Evolutionary conservation across 2,113 vertebrate genomes (phyloP).

Genomic region (human (Homo sapiens)): DNA sequence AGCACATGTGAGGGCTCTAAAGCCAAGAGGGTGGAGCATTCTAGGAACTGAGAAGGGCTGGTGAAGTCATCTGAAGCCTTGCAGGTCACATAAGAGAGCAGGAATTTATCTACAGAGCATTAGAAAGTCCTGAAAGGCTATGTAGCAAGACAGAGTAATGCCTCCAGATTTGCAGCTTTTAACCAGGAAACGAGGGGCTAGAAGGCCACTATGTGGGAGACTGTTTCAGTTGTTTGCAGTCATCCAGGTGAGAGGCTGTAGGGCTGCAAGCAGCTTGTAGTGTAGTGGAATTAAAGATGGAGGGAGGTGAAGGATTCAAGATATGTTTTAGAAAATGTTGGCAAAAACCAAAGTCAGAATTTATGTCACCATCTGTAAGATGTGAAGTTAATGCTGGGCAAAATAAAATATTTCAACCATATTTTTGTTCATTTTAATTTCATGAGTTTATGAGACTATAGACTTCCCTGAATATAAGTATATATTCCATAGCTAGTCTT

Average conservation of each 20-base stretch:
- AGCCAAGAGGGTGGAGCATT: background rate
- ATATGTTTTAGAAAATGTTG: background rate
- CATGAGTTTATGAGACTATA: background rate
- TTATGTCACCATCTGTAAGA: background rate
- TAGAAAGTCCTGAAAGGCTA: background rate
- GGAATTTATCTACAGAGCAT: background rate
- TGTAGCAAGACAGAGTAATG: background rate
- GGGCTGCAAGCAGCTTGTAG: background rate
- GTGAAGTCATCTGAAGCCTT: background rate
- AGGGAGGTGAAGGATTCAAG: background rate
- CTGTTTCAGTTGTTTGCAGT: fast-evolving
- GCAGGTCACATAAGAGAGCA: background rate
- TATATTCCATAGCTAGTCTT: background rate
- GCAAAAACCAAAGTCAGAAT: background rate
- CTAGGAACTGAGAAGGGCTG: background rate
- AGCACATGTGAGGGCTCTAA: background rate
- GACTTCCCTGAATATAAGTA: background rate
- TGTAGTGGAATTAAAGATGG: background rate
- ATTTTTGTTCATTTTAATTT: background rate
- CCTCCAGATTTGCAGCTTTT: background rate
- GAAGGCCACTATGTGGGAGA: background rate
- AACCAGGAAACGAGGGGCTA: no score
- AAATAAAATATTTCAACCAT: background rate
- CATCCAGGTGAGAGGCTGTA: background rate
- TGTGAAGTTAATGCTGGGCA: background rate